Percentiles rank a stretch among this genome's conserved stretches.
Evolutionary conservation across 2,113 vertebrate species (phyloP).

Genomic region (Triplophysa tibetana): DNA sequence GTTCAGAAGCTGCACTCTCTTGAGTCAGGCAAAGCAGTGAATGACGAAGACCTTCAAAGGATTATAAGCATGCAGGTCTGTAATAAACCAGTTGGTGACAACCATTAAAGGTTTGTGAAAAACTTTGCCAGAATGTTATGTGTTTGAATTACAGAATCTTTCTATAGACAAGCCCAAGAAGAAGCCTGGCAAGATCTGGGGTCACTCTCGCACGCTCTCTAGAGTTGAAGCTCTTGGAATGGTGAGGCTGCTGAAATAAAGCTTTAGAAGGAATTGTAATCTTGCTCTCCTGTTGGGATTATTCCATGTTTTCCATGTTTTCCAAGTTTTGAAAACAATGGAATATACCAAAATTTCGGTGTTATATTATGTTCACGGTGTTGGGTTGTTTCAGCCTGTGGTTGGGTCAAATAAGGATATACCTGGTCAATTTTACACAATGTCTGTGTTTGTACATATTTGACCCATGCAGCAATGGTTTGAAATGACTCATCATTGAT

Average conservation of each 20-base stretch:
- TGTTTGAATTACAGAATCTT: constrained; percentile 55
- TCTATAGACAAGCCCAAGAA: constrained; percentile 77
- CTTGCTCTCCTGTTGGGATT: background rate
- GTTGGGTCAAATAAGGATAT: too few species aligned
- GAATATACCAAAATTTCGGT: background rate
- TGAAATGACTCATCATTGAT: too few species aligned
- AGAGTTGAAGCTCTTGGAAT: constrained; percentile 76
- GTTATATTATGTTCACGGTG: too few species aligned
- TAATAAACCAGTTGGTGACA: background rate
- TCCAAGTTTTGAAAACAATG: background rate
- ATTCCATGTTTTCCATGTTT: constrained; percentile 8
- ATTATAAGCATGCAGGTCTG: constrained; percentile 59
- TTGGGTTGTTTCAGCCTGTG: too few species aligned
- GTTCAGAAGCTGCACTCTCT: constrained; percentile 77
- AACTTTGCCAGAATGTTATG: background rate
- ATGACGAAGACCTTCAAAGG: constrained; percentile 58
- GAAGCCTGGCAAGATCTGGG: constrained; percentile 77
- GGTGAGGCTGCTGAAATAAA: constrained; percentile 59
- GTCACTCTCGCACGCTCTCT: constrained; percentile 77
- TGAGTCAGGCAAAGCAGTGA: constrained; percentile 72
- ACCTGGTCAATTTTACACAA: too few species aligned
- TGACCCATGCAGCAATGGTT: too few species aligned
- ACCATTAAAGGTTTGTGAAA: background rate
- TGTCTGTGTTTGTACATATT: too few species aligned
- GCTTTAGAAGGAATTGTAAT: background rate